Evolutionary conservation across 2,113 vertebrate species (phyloP).

Genomic region (Myotis brandtii): DNA sequence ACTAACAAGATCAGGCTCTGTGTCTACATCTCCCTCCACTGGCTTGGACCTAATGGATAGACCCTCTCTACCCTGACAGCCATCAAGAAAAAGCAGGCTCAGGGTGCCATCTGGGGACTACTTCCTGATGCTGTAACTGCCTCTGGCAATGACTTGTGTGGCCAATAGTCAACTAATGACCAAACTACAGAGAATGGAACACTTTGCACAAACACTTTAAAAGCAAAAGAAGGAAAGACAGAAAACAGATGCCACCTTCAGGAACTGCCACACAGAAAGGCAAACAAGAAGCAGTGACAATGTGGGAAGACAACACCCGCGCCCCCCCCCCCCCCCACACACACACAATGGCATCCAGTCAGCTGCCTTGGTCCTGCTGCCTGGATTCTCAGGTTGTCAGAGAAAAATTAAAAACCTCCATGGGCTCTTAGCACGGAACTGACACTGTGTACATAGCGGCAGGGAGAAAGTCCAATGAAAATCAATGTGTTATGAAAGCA

Average conservation of each 20-base stretch:
- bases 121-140: background rate
- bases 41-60: background rate
- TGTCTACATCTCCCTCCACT: background rate
- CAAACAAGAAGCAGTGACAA: background rate
- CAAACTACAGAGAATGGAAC: background rate
- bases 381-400: constrained; percentile 4
- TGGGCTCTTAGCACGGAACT: background rate
- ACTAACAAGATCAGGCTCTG: background rate
- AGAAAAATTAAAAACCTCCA: background rate
- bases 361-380: background rate
- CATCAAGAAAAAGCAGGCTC: background rate
- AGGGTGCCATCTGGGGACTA: background rate
- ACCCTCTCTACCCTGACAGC: background rate
- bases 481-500: constrained; percentile 34
- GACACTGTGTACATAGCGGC: constrained; percentile 20
- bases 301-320: background rate
- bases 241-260: background rate
- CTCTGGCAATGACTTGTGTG: background rate
- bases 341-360: background rate
- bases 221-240: constrained; percentile 12
- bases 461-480: constrained; percentile 19
- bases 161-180: background rate
- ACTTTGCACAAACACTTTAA: background rate
- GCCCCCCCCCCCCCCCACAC: no score
- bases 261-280: background rate